Conservation (phyloP, 2,888 invertebrate species). For the Pyrgus malvae region DNA sequence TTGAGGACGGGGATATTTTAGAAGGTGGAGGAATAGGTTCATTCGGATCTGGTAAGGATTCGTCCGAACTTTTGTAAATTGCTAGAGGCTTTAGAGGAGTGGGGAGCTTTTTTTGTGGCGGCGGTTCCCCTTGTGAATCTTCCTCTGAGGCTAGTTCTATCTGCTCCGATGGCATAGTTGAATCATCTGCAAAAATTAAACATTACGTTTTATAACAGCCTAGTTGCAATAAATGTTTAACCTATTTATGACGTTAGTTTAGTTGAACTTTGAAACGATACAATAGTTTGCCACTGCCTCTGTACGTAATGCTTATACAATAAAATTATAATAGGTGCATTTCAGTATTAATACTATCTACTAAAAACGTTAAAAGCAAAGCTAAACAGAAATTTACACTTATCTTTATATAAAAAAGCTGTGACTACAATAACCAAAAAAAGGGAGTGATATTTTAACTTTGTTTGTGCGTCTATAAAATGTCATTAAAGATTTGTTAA, state of each 20-base stretch:
- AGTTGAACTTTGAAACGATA: not conserved
- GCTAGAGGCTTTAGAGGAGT: not conserved
- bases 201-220: not conserved
- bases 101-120: not conserved
- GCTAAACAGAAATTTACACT: too few relatives aligned
- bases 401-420: too few relatives aligned
- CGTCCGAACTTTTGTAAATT: not conserved
- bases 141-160: not conserved
- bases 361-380: too few relatives aligned
- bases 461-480: too few relatives aligned
- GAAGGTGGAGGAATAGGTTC: not conserved
- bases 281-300: not conserved
- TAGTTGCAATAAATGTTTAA: too few relatives aligned
- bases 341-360: too few relatives aligned
- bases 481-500: too few relatives aligned
- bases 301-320: not conserved
- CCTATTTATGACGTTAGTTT: too few relatives aligned
- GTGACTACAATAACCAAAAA: too few relatives aligned
- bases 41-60: not conserved
- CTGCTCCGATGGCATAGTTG: not conserved
- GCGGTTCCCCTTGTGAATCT: not conserved
- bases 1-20: slow-evolving; percentile 42
- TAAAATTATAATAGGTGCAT: too few relatives aligned
- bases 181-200: not conserved
- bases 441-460: too few relatives aligned